These are phyloP conservation scores for Neuroterus valhalla DNA, from an alignment of 1,140 invertebrate genomes.

Conservation along the genomic window DNA sequence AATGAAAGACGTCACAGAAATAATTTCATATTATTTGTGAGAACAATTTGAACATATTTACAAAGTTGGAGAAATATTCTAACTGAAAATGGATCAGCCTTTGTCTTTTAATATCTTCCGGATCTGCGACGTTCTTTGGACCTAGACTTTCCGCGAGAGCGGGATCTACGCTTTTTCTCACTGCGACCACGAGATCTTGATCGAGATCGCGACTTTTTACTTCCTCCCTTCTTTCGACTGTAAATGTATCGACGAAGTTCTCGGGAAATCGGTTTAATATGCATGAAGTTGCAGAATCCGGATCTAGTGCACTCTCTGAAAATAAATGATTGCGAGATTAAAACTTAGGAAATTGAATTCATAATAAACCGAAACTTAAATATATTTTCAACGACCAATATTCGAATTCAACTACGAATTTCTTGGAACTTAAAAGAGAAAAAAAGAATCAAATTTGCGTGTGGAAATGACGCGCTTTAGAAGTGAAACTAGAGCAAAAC, in stretches of 20 bases:
- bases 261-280: constrained; percentile 97
- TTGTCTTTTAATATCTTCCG: constrained; percentile 68
- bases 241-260: constrained; percentile 87
- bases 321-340: constrained; percentile 41
- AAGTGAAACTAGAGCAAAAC: too few relatives aligned
- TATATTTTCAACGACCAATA: too few relatives aligned
- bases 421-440: too few relatives aligned
- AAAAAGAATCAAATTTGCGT: too few relatives aligned
- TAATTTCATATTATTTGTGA: neutral
- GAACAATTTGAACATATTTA: neutral
- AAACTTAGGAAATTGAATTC: too few relatives aligned
- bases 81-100: neutral
- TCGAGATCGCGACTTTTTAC: constrained; percentile 67
- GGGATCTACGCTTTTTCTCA: constrained; percentile 69
- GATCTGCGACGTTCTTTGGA: constrained; percentile 69
- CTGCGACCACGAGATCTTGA: constrained; percentile 60
- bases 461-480: too few relatives aligned
- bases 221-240: constrained; percentile 71
- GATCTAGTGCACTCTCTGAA: constrained; percentile 94
- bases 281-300: constrained; percentile 99
- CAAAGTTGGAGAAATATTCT: neutral
- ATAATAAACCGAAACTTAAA: too few relatives aligned
- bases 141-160: constrained; percentile 69
- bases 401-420: too few relatives aligned
- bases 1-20: too few relatives aligned